Base-by-base conservation (phyloP, 2,888 invertebrate species). In the Resseliella maxima region DNA sequence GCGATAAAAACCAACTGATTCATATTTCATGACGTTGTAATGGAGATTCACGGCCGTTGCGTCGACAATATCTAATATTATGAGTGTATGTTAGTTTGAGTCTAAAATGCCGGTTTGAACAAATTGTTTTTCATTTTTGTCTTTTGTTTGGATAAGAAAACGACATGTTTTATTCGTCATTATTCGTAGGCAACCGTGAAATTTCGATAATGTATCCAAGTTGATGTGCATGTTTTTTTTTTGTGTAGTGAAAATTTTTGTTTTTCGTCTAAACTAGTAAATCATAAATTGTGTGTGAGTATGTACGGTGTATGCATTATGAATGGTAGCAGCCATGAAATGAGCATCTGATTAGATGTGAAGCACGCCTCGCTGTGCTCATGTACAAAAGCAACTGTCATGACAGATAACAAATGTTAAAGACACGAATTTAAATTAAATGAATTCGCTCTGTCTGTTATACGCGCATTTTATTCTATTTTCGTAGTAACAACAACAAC, bases 1-100 rank as follows among this genome's bases (percentile, higher is more conserved):
- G 31, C 72, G 31, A 72, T 72, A 72, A 72, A 72, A 27, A 72
- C 72, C 72, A 72, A 72, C 72, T 72, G 72, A 72, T 72, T 72
- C 72, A 72, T 72, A 72, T 72, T 72, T 72, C 72, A 72, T 72
- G 24, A 5, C 72, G 31, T n/a, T 59, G 72, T 72, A 72, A 72
- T 72, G 72, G 35, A 72, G 2, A 31, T 31, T 31, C 72, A 72
- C 72, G 72, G 72, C 31, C 31, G 35, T 72, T n/a, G 12, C 35
- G 72, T 72, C 72, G 15, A 24, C 18, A 18, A n/a, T 1, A 59
- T 59, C 24, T 59, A 27, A n/a, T 59, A 59, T 59, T 59, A 2
- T 59, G 12, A 24, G 6, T 24, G 24, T 24, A 24, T 59, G 59
- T 50, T 2, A n/a, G n/a, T n/a, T n/a, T n/a, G n/a, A n/a, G n/a